Conservation (phyloP, 2,797 vertebrate species). For the Helostoma temminkii region DNA sequence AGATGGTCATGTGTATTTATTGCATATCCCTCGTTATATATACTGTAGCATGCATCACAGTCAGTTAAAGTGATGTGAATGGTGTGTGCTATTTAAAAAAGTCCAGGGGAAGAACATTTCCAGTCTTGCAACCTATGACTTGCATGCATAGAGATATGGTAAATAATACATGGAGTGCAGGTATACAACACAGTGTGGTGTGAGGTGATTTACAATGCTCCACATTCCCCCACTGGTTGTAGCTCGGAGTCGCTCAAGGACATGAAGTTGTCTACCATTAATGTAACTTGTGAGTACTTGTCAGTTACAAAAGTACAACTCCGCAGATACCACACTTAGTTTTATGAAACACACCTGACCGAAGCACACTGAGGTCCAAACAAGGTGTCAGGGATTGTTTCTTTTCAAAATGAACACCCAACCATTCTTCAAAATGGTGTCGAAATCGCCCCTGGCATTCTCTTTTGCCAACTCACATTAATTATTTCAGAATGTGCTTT, state of each 20-base stretch:
- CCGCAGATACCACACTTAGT: slow-evolving; percentile 3
- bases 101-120: too few relatives aligned
- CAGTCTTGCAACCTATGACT: too few relatives aligned
- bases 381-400: slow-evolving; percentile 49
- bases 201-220: slow-evolving; percentile 3
- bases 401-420: slow-evolving; percentile 49
- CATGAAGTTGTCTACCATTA: slow-evolving; percentile 1
- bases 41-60: background rate
- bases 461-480: slow-evolving; percentile 77
- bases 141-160: too few relatives aligned
- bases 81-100: background rate
- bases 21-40: background rate
- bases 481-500: slow-evolving; percentile 89
- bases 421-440: slow-evolving; percentile 34
- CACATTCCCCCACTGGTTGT: slow-evolving; percentile 1
- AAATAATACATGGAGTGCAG: too few relatives aligned
- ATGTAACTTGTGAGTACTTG: slow-evolving; percentile 15
- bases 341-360: slow-evolving; percentile 4
- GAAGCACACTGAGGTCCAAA: slow-evolving; percentile 25
- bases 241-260: slow-evolving; percentile 14
- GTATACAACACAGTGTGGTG: background rate
- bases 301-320: background rate
- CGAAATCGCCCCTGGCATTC: slow-evolving; percentile 59
- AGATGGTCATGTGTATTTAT: too few relatives aligned
- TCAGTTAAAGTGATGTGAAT: background rate